Conservation (phyloP, 2,113 vertebrate genomes). For the Nibea albiflora region DNA sequence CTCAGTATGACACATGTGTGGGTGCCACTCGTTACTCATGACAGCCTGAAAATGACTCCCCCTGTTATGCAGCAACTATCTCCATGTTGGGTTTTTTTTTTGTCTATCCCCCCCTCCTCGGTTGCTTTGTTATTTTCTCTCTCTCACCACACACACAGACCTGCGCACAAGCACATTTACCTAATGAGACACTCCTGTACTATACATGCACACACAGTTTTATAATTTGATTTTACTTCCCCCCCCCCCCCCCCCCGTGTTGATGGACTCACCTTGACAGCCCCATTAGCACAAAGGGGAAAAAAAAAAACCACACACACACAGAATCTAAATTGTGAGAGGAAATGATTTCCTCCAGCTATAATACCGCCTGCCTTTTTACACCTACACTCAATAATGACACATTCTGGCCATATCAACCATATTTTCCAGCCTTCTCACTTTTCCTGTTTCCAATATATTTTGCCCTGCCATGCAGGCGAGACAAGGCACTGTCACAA, state of each 20-base stretch:
- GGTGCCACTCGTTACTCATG: constrained; percentile 22
- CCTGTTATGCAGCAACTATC: constrained; percentile 2
- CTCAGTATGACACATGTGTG: constrained; percentile 34
- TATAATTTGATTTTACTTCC: constrained; percentile 44
- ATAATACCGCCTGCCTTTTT: constrained; percentile 44
- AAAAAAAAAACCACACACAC: constrained; percentile 38
- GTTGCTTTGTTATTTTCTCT: constrained; percentile 9
- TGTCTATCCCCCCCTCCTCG: neutral
- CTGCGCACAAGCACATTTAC: neutral
- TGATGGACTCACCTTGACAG: constrained; percentile 64
- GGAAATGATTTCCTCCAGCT: constrained; percentile 66
- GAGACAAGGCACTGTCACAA: neutral
- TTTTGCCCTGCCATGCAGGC: constrained; percentile 34
- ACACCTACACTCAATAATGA: constrained; percentile 54
- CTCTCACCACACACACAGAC: neutral
- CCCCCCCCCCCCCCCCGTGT: neutral
- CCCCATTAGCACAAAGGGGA: constrained; percentile 60
- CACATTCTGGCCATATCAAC: constrained; percentile 58
- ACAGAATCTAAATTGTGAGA: constrained; percentile 46
- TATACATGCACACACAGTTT: constrained; percentile 7
- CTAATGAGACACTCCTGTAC: neutral
- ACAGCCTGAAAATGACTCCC: constrained; percentile 26
- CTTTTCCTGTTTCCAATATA: constrained; percentile 52
- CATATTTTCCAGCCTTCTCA: constrained; percentile 39
- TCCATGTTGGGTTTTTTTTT: constrained; percentile 6